phyloP scores from a whole-genome alignment of 2,888 invertebrate species.

The Latrodectus hesperus region DNA sequence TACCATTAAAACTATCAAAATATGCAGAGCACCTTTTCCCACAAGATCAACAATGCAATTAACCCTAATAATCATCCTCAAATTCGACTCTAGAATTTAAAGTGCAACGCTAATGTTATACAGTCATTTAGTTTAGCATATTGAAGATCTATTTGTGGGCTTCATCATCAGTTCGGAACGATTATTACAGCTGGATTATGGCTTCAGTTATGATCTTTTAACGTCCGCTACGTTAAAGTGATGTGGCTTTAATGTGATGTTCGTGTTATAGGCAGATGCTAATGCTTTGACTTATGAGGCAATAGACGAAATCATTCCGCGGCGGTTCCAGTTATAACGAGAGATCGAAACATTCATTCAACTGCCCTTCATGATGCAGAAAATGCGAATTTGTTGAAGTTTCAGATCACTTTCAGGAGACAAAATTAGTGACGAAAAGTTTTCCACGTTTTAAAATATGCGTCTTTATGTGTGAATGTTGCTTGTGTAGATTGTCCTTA shows the following conservation, averaged over 20 bases:
- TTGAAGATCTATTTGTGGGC: conserved; percentile 21
- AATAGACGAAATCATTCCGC: background rate
- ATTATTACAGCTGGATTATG: conserved; percentile 23
- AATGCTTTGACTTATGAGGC: conserved; percentile 29
- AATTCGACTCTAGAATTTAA: conserved; percentile 25
- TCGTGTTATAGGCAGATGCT: background rate
- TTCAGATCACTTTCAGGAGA: too few relatives aligned
- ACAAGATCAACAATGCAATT: conserved; percentile 2
- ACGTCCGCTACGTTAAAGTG: background rate
- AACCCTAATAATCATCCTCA: conserved; percentile 30
- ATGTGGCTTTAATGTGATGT: background rate
- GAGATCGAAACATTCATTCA: background rate
- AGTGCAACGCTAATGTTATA: conserved; percentile 13
- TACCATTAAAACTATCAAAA: too few relatives aligned
- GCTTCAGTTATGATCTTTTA: background rate
- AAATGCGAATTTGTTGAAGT: too few relatives aligned
- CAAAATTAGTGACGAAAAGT: too few relatives aligned
- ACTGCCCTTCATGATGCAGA: background rate
- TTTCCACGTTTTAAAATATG: too few relatives aligned
- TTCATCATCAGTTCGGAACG: conserved; percentile 30
- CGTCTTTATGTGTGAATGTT: too few relatives aligned
- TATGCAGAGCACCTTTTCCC: too few relatives aligned
- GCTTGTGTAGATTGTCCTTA: too few relatives aligned
- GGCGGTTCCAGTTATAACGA: background rate
- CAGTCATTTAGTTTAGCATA: conserved; percentile 21